Base-by-base conservation (phyloP, 2,888 invertebrate genomes). In the Mythimna ferrago region DNA sequence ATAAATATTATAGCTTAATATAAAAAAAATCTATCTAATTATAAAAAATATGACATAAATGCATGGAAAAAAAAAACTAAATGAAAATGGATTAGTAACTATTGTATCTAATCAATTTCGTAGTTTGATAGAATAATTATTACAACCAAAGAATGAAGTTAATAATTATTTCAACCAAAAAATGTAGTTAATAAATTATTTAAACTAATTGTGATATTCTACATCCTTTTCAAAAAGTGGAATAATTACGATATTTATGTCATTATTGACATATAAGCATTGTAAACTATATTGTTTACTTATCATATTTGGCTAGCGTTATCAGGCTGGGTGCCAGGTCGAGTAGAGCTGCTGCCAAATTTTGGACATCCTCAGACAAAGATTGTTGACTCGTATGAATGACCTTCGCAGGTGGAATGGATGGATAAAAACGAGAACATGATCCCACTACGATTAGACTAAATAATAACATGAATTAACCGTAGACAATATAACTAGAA, bases 361-460 rank as follows among this genome's bases (percentile, higher is more conserved):
- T 77, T 78, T 83, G 83, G 77, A 83, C 78, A 77, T 71, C 71
- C 61, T 72, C 78, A 74, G 80, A 76, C 83, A 62, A 60, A 82
- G 81, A 85, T 71, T 83, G 80, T 85, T 81, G 80, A 83, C 83
- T 81, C 58, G 73, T 71, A 61, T 67, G 38, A 73, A 58, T 67
- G 70, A 62, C 78, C 81, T 80, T 83, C 76, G 10, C 72, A 77
- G 68, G 60, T 82, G 71, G 58, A 67, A 54, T 32, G 11, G 32
- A 38, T 66, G 7, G 32, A 60, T 67, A 58, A 62, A 71, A 73
- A 62, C 51, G 56, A 76, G 26, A 67, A 11, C 60, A 54, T 7
- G 54, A 76, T 70, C 7, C 11, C 5, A 48, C 10, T n/a, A 41
- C 19, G 32, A 54, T 7, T 19, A 19, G 5, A 69, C 53, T 19